Base-by-base conservation (phyloP, 2,797 vertebrate species). In the Poeciliopsis turneri region DNA sequence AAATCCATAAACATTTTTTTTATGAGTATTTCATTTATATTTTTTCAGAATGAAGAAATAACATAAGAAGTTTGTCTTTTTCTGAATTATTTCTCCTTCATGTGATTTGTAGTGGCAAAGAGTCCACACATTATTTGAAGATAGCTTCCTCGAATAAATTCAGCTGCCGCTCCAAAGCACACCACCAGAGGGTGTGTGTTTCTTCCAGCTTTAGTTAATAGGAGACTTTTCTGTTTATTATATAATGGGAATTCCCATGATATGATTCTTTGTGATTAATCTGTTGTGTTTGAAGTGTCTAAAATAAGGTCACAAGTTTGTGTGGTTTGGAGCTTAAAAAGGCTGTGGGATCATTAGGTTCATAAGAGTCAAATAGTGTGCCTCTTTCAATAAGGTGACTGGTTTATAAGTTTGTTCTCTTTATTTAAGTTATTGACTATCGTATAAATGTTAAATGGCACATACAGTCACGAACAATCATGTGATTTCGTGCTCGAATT, bases 151-250 rank as follows among this genome's bases (percentile, higher is more conserved):
- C 74, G 57, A 84, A 12, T 11, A 84, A 39, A 71, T 46, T 0
- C 28, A 20, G 39, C 12, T 85, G 85, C 46, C 81, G 11, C 78
- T 45, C 51, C 53, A 5, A 33, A 73, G 0, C 47, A 8, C 25
- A 30, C 94, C 94, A 92, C 82, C 13, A 92, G 94, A 91, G 89
- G 92, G 92, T 55, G 86, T 66, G 18, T 68, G 41, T 71, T 39
- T 75, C 11, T 47, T 72, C 43, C 59, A 78, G 41, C 66, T 87
- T 53, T 74, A 4, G 59, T 46, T 82, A 25, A 51, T 74, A 74
- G 78, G 68, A 46, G 55, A 75, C 75, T 85, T 59, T 59, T 83
- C 79, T 90, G 77, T 57, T 90, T 74, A 74, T 94, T 94, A 90
- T 90, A 88, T 92, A 94, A 94, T 84, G n/a, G 23, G 16, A 81